These are phyloP conservation scores for Epizoanthus illoricatus DNA, from an alignment of 92 coral and sea anemone genomes.

Conservation along the genomic window DNA sequence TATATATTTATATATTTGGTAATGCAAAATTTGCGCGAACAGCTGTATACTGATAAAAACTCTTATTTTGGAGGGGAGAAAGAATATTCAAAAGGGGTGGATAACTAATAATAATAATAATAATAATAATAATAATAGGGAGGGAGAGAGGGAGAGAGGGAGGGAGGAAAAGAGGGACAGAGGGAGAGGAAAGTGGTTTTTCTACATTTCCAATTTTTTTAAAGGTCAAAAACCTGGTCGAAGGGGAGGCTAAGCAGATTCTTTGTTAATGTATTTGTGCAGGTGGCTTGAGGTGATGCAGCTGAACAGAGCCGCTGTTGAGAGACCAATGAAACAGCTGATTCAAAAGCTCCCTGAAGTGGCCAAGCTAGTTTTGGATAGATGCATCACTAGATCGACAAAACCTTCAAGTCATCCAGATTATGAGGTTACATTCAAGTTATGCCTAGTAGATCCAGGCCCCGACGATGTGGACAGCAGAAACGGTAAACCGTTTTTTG, in stretches of 20 bases:
- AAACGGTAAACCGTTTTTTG: conserved; percentile 42
- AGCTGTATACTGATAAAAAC: no score
- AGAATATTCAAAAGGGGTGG: no score
- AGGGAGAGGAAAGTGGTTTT: no score
- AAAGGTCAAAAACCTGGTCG: background rate
- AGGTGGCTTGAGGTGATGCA: conserved; percentile 76
- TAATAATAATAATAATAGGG: no score
- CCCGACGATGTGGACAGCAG: conserved; percentile 41
- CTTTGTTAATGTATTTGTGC: background rate
- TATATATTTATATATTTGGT: no score
- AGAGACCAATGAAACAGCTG: conserved; percentile 54
- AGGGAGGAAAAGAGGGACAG: no score
- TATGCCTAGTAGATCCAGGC: conserved; percentile 64
- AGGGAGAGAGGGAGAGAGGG: no score
- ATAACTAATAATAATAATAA: no score
- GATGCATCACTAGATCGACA: conserved; percentile 41
- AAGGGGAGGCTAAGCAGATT: background rate
- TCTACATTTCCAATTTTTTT: no score
- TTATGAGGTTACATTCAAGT: conserved; percentile 41
- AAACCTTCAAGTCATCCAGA: conserved; percentile 53
- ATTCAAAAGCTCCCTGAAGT: conserved; percentile 59
- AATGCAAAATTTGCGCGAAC: no score
- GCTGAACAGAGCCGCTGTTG: conserved; percentile 37
- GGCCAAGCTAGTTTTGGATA: conserved; percentile 55
- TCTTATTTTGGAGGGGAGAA: no score